Conservation (phyloP, 1,140 invertebrate species). For the Rhagoletis pomonella region DNA sequence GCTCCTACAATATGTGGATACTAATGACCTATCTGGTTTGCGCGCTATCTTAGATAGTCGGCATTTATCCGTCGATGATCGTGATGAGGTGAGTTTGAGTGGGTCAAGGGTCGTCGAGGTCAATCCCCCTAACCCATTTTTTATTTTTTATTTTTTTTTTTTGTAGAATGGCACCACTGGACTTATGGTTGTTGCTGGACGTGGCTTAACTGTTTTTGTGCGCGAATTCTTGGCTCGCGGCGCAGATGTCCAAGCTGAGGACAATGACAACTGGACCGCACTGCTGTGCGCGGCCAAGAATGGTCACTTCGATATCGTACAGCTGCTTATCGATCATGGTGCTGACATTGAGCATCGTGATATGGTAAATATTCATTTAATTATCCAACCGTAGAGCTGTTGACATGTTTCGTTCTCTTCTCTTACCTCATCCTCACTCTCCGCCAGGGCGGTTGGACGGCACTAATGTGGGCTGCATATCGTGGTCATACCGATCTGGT, state of each 20-base stretch:
- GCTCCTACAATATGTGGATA: conserved; percentile 85
- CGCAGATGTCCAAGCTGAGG: conserved; percentile 92
- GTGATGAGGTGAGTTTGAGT: conserved; percentile 85
- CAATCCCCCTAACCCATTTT: no score
- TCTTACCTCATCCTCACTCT: neutral
- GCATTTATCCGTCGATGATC: conserved; percentile 89
- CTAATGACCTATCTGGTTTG: conserved; percentile 86
- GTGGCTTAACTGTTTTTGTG: conserved; percentile 88
- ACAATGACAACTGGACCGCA: conserved; percentile 95
- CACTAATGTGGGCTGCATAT: conserved; percentile 98
- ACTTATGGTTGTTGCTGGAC: conserved; percentile 90
- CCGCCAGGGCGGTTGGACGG: conserved; percentile 93
- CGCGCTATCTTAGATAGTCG: conserved; percentile 88
- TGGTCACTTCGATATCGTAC: conserved; percentile 88
- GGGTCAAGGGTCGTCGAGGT: no score
- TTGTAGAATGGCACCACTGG: conserved; percentile 91
- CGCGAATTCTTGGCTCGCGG: conserved; percentile 88
- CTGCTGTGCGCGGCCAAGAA: conserved; percentile 93
- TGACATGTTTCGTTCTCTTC: neutral
- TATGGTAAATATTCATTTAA: conserved; percentile 80
- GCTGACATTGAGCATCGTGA: conserved; percentile 93
- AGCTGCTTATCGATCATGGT: conserved; percentile 89
- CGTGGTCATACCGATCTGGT: conserved; percentile 90
- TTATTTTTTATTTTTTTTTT: neutral
- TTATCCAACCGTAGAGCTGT: neutral